Evolutionary conservation across 1,140 invertebrate genomes (phyloP).

Genomic region (Panagrolaimus sp.): DNA sequence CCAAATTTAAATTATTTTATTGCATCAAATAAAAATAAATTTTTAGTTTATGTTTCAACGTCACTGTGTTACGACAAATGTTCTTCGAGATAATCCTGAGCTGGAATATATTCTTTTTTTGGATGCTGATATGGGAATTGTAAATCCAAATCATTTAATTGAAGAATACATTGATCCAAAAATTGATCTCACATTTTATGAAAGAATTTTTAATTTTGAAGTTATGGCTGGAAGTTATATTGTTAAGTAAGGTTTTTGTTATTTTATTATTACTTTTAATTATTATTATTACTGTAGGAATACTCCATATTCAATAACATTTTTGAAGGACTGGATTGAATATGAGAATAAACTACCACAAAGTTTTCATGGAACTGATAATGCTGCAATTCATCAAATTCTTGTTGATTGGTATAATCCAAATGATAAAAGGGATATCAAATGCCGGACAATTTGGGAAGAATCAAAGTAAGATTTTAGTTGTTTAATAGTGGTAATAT

Average conservation of each 20-base stretch:
- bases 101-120: slow-evolving; percentile 43
- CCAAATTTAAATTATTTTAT: too few species aligned
- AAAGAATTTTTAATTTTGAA: slow-evolving; percentile 44
- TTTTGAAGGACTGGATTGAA: slow-evolving; percentile 33
- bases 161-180: slow-evolving; percentile 35
- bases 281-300: slow-evolving; percentile 20
- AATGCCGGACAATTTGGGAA: slow-evolving; percentile 30
- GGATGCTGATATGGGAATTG: slow-evolving; percentile 47
- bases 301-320: slow-evolving; percentile 30
- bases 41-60: slow-evolving; percentile 48
- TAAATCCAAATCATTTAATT: slow-evolving; percentile 45
- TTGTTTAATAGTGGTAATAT: too few species aligned
- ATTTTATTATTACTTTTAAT: background rate
- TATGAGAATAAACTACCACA: slow-evolving; percentile 32
- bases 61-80: slow-evolving; percentile 39
- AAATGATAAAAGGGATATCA: background rate
- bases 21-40: background rate
- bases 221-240: slow-evolving; percentile 45
- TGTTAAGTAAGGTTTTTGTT: slow-evolving; percentile 1
- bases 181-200: slow-evolving; percentile 40
- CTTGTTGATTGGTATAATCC: slow-evolving; percentile 1
- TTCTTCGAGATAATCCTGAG: slow-evolving; percentile 21
- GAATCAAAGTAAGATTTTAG: slow-evolving; percentile 23
- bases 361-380: slow-evolving; percentile 50
- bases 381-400: slow-evolving; percentile 45